Evolutionary conservation across 2,888 invertebrate species (phyloP), one percentile per base, ranked within the genome.

Genomic region (Pollenia amentaria): DNA sequence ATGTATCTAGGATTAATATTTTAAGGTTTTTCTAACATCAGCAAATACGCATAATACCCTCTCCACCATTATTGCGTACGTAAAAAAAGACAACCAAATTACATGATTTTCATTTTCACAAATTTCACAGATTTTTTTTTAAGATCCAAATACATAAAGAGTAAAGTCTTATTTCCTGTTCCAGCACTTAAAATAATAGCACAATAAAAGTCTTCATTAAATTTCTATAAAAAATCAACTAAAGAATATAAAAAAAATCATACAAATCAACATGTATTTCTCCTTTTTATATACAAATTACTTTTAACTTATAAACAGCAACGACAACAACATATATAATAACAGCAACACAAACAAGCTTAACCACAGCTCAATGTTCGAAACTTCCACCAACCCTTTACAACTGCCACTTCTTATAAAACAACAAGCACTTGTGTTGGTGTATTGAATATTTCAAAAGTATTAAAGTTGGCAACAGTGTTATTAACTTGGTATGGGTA

Each of bases 231-330:
- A 53, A 53, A 14, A 51, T 16, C 7, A 38, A 16, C 16, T 14
- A 18, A 65, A 76, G 14, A 9, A 10, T 16, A 18, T 12, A 21
- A 48, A 51, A 38, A 44, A 72, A 64, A 11, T 46, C 62, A 29
- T 53, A 51, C 70, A 62, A 62, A 64, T 62, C 51, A 62, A 69
- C 62, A 72, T 55, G 73, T 72, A 72, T 65, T 40, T 80, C 57
- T 57, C 48, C 67, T 57, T 73, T 73, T 57, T 81, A 65, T 73
- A 48, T 65, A 46, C 42, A 65, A 73, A 46, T 80, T 55, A 73
- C 73, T 72, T 73, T 80, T 80, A 53, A 65, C 72, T 72, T 72
- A 72, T 62, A 48, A 46, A 76, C 11, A 46, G 16, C 12, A 62
- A 73, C 16, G 38, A 14, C 29, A 51, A 51, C 51, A 51, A 40